Base-by-base conservation (phyloP, 2,113 vertebrate species). In the Mormyrus iriodes region DNA sequence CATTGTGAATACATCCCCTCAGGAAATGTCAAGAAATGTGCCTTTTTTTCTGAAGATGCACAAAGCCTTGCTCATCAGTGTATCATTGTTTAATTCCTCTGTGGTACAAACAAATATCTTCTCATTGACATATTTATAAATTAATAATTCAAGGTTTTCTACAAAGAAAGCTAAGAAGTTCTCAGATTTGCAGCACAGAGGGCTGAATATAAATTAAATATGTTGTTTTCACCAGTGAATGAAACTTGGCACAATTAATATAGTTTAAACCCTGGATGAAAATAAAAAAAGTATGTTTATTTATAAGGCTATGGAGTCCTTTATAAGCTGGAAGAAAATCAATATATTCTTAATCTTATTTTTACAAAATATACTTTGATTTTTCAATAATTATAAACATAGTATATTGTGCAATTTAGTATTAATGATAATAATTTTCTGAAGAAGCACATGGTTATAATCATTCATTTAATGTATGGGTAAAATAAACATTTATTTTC, bases 261-360 rank as follows among this genome's bases (percentile, higher is more conserved):
- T 76, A 39, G 15, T 39, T 42, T 39, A 19, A 12, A 76, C 35
- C 69, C 31, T 15, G 13, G 17, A 17, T 79, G 73, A 42, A 79
- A 79, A 79, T 19, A 42, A 79, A 79, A 79, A 79, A 79, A 53
- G 9, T 76, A 79, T 12, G 12, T 85, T 3, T 17, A 49, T 85
- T 49, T 51, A 84, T 51, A 15, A 17, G 12, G 24, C 21, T 51
- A 5, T 27, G 46, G 21, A 15, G 10, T 27, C 21, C n/a, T 31
- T 10, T 13, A n/a, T 15, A 51, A 84, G 24, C 6, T 27, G 5
- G 48, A 12, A 49, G 48, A 85, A 48, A 51, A 6, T 21, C 83
- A 85, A 85, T 51, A 27, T 85, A 85, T n/a, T 84, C 21, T 10
- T 24, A 48, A 84, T 84, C 44, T 84, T 85, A 85, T 85, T 85